Conservation (phyloP, 2,888 invertebrate genomes). For the Callosobruchus maculatus region DNA sequence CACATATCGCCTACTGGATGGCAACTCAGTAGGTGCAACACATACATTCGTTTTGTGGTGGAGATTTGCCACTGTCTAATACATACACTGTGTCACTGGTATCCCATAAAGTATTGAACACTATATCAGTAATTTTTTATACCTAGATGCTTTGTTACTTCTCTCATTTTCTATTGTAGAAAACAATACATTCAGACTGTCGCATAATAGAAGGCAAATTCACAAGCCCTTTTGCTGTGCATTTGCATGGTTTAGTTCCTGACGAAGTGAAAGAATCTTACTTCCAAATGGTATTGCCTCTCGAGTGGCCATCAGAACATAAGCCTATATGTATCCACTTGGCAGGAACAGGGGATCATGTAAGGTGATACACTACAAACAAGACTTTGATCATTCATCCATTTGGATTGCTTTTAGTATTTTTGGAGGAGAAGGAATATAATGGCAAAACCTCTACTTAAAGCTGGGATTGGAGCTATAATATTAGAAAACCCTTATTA, state of each 20-base stretch:
- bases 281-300: constrained; percentile 80
- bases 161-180: constrained; percentile 51
- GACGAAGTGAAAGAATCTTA: constrained; percentile 77
- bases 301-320: constrained; percentile 67
- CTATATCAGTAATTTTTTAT: no score
- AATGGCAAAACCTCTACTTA: constrained; percentile 87
- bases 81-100: no score
- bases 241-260: constrained; percentile 84
- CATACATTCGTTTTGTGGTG: no score
- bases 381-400: constrained; percentile 7
- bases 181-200: constrained; percentile 70
- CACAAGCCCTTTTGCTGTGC: constrained; percentile 74
- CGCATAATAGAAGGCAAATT: constrained; percentile 84
- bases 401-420: constrained; percentile 56
- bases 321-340: constrained; percentile 90
- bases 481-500: constrained; percentile 97
- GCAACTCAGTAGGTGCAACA: no score
- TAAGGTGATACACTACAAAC: constrained; percentile 45
- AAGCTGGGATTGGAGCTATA: constrained; percentile 89
- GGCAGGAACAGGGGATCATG: constrained; percentile 98
- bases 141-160: no score
- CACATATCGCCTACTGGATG: no score
- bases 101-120: neutral
- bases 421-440: constrained; percentile 87
- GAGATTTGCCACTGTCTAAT: no score